These are phyloP conservation scores for Platorchestia sp. DNA, from an alignment of 1,140 invertebrate genomes.

Conservation along the genomic window DNA sequence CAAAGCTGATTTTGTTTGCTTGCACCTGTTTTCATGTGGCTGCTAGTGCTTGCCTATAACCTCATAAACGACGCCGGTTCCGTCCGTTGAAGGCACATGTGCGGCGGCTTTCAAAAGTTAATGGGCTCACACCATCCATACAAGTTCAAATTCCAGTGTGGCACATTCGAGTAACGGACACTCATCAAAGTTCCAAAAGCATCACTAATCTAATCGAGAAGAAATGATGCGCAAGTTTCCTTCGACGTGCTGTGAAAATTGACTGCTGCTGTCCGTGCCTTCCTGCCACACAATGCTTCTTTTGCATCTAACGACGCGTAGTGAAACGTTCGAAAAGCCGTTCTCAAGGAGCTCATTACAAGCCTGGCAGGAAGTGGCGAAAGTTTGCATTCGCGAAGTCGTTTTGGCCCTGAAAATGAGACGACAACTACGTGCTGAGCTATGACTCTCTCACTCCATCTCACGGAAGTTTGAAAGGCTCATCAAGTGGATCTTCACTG, in stretches of 20 bases:
- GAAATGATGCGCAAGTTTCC: not conserved
- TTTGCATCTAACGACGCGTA: not conserved
- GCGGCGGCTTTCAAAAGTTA: no score
- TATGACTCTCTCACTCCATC: not conserved
- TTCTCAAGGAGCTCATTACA: not conserved
- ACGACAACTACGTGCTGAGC: not conserved
- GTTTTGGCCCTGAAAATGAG: not conserved
- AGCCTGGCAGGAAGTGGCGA: not conserved
- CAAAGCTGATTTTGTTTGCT: no score
- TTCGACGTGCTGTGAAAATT: not conserved
- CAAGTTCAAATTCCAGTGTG: not conserved
- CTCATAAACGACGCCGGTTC: no score
- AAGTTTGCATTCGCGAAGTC: not conserved
- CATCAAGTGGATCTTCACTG: not conserved
- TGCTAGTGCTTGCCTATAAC: no score
- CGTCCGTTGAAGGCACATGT: no score
- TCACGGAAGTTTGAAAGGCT: not conserved
- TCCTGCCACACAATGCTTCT: not conserved
- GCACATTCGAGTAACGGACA: not conserved
- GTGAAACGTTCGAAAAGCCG: not conserved
- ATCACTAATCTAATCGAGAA: not conserved
- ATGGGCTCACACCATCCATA: not conserved
- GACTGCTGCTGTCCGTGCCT: not conserved
- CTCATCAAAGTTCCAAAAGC: not conserved
- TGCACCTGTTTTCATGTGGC: no score